A percentile compares a stretch with the other conserved stretches of the same genome.
phyloP scores from a whole-genome alignment of 2,113 vertebrate genomes.

The Lutjanus erythropterus region DNA sequence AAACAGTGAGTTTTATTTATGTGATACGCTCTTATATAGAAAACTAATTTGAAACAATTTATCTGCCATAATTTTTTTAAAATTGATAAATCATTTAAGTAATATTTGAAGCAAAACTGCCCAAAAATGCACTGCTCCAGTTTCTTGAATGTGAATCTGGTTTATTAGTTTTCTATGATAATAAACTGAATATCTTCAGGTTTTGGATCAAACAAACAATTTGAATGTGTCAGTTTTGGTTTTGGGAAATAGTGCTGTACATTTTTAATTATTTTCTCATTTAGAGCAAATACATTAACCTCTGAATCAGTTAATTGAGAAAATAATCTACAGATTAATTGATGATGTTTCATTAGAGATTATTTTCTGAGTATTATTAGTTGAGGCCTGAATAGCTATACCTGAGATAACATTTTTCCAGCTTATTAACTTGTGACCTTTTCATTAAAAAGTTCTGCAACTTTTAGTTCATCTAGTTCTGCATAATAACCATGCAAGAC shows the following conservation, averaged over 20 bases:
- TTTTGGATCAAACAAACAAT: slow-evolving; percentile 1
- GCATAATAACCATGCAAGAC: neutral
- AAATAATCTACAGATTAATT: too few relatives aligned
- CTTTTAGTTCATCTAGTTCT: too few relatives aligned
- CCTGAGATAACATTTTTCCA: neutral
- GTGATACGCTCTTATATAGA: neutral
- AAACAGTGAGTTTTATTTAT: too few relatives aligned
- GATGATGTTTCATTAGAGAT: neutral
- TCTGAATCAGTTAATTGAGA: neutral
- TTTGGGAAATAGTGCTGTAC: neutral
- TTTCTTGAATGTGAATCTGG: neutral
- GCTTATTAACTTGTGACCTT: slow-evolving; percentile 15
- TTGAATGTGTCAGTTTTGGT: neutral
- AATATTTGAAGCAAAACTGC: neutral
- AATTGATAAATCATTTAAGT: neutral
- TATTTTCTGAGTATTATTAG: neutral
- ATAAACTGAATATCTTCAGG: neutral
- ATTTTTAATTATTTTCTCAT: neutral
- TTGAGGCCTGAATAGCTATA: neutral
- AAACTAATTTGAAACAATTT: neutral
- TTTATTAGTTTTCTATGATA: neutral
- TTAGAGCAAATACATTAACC: neutral
- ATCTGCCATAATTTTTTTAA: too few relatives aligned
- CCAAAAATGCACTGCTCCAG: neutral
- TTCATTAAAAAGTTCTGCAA: slow-evolving; percentile 1